Conservation (phyloP, 2,797 vertebrate species). For the Characodon lateralis region DNA sequence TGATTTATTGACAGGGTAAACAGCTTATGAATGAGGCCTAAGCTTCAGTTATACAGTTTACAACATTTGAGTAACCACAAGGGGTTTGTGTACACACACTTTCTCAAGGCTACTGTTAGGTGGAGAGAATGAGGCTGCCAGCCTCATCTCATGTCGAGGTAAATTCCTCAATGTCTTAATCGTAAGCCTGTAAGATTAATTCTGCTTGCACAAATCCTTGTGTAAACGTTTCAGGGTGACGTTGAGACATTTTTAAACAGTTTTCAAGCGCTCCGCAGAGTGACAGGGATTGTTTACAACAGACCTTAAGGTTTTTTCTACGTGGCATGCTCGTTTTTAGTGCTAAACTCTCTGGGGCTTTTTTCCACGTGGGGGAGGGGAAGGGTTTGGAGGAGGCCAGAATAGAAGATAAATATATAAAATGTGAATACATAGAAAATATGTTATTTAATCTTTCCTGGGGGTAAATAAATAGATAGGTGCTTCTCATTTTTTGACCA, state of each 20-base stretch:
- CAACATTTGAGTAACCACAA: constrained; percentile 81
- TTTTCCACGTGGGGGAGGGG: background rate
- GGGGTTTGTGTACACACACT: constrained; percentile 76
- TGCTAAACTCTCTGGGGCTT: constrained; percentile 24
- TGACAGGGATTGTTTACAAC: constrained; percentile 65
- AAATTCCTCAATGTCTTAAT: constrained; percentile 77
- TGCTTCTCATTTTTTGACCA: background rate
- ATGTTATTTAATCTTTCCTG: background rate
- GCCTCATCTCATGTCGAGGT: constrained; percentile 61
- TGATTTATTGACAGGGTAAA: constrained; percentile 85
- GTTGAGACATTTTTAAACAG: constrained; percentile 73
- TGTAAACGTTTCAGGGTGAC: constrained; percentile 68
- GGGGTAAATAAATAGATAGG: background rate
- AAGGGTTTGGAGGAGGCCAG: constrained; percentile 10
- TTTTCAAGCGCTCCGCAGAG: constrained; percentile 63
- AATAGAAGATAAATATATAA: background rate
- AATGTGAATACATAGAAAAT: background rate
- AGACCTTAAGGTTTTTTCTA: constrained; percentile 51
- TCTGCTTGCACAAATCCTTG: constrained; percentile 60
- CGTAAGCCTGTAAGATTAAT: constrained; percentile 72
- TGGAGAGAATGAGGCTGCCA: constrained; percentile 64
- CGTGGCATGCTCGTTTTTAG: constrained; percentile 5
- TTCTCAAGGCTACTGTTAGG: constrained; percentile 74
- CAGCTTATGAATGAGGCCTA: constrained; percentile 83
- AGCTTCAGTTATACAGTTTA: constrained; percentile 86